Evolutionary conservation across 2,888 invertebrate genomes (phyloP), one percentile per base, ranked within the genome.

Genomic region (Caradrina kadenii): DNA sequence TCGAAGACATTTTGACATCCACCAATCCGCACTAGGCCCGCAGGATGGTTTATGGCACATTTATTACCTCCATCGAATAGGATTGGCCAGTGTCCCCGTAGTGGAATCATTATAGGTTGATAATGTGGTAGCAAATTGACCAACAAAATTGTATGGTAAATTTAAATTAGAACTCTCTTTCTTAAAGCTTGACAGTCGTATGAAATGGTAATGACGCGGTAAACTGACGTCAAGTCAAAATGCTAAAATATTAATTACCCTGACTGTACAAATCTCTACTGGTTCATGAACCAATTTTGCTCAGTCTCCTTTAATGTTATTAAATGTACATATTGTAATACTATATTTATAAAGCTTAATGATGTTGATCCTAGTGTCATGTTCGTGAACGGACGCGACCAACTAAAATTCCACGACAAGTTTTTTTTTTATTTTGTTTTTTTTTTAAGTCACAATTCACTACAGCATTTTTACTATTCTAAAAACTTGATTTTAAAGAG

Each of bases 231-330:
- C 4, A 13, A 48, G n/a, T 15, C 1, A 13, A 19, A 17, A 11
- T 49, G 19, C 0, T 19, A 10, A n/a, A 31, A 31, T 19, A 35
- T 15, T 13, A 17, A 49, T 22, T 65, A 31, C n/a, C 15, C 22
- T 26, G 13, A 19, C 49, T 50, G 17, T 48, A 48, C n/a, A 48
- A 65, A 73, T 61, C 50, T 52, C 11, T 55, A 74, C 55, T 74
- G 66, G 31, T 50, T 70, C 70, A 70, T 70, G 74, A 8, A 50
- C 50, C 67, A 75, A 67, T 66, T 74, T 71, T 66, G 70, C 55
- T 67, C 75, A 71, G 50, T 50, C 17, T 74, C 70, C 70, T 66
- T 56, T 5, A 56, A 45, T 56, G 55, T 71, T 74, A 71, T 7
- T 55, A 74, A 48, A 53, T 39, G 69, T 53, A 10, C 10, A 39